These are phyloP conservation scores for Pseudomyrmex sp. DNA, from an alignment of 1,140 invertebrate genomes.

Conservation along the genomic window DNA sequence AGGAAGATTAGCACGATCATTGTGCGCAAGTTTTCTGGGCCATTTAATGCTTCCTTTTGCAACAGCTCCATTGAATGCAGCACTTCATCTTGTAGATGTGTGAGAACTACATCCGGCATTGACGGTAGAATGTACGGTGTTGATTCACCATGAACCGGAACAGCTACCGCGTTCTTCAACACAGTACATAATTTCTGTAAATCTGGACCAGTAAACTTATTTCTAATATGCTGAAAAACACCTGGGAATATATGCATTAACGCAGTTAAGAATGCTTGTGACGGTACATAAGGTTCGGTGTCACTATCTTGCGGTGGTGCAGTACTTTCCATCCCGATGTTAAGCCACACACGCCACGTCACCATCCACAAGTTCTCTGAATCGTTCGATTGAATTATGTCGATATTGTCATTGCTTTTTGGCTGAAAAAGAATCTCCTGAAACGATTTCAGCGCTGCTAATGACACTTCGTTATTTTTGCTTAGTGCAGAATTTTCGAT, in stretches of 20 bases:
- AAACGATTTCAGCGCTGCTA: slow-evolving; percentile 97
- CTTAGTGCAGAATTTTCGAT: slow-evolving; percentile 96
- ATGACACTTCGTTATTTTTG: slow-evolving; percentile 97
- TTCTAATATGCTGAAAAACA: slow-evolving; percentile 95
- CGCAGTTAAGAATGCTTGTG: slow-evolving; percentile 96
- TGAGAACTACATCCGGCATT: slow-evolving; percentile 90
- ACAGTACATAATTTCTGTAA: slow-evolving; percentile 93
- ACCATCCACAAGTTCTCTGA: slow-evolving; percentile 90
- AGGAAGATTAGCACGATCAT: slow-evolving; percentile 93
- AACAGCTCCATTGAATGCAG: slow-evolving; percentile 92
- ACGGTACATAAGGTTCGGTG: slow-evolving; percentile 92
- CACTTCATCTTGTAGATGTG: slow-evolving; percentile 93
- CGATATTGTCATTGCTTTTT: slow-evolving; percentile 82
- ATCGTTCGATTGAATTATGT: slow-evolving; percentile 81
- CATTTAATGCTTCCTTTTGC: slow-evolving; percentile 91
- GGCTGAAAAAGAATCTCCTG: slow-evolving; percentile 94
- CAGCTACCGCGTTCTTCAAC: slow-evolving; percentile 91
- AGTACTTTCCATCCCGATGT: slow-evolving; percentile 92
- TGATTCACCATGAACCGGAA: slow-evolving; percentile 93
- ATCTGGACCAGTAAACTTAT: slow-evolving; percentile 91
- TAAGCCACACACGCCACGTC: slow-evolving; percentile 94
- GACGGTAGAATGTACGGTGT: slow-evolving; percentile 92
- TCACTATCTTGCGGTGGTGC: slow-evolving; percentile 87
- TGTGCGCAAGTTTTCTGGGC: slow-evolving; percentile 88
- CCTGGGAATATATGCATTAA: slow-evolving; percentile 97